Evolutionary conservation across 2,888 invertebrate species (phyloP), one percentile per base, ranked within the genome.

Genomic region (Isoperla grammatica): DNA sequence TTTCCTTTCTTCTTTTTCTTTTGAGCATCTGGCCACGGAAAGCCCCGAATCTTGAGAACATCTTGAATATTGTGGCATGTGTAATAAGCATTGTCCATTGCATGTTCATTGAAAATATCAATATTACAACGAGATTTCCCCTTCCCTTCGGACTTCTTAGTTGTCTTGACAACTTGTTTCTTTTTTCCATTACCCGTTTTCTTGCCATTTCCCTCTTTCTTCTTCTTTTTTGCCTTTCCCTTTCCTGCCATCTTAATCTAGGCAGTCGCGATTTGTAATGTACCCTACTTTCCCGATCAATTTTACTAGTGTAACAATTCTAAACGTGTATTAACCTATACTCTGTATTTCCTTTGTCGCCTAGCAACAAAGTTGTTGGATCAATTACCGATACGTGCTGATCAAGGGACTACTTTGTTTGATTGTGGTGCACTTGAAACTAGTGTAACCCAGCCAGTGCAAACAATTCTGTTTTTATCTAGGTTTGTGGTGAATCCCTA

Each of bases 11-110:
- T 90, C 74, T 92, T 93, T 73, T 91, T 92, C 75, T 90, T 91
- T 67, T 87, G 87, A 5, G 85, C 88, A 64, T 90, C 91, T 0
- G 91, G 89, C 84, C 94, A 94, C 29, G 88, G 87, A 73, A 95
- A 95, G 0, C 95, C 95, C 65, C 95, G 80, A 40, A 87, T 87
- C 68, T 85, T 86, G 12, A 95, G 75, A 9, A 95, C 80, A 70
- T 95, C 94, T 74, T 93, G 93, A 1, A 94, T 88, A 71, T 93
- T 94, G 71, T 95, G 95, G 67, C 95, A 95, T 1, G 90, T 91
- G 70, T 90, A 91, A 72, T 95, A 95, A 0, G 95, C 92, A 70
- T 95, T 95, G 65, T 92, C 88, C 91, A 95, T 94, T 0, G 93
- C 94, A 2, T 88, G 86, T 67, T 91, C 90, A 65, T 90, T 90